These are phyloP conservation scores for Telmatochromis brichardi DNA, from an alignment of 2,113 vertebrate species.

Conservation along the genomic window DNA sequence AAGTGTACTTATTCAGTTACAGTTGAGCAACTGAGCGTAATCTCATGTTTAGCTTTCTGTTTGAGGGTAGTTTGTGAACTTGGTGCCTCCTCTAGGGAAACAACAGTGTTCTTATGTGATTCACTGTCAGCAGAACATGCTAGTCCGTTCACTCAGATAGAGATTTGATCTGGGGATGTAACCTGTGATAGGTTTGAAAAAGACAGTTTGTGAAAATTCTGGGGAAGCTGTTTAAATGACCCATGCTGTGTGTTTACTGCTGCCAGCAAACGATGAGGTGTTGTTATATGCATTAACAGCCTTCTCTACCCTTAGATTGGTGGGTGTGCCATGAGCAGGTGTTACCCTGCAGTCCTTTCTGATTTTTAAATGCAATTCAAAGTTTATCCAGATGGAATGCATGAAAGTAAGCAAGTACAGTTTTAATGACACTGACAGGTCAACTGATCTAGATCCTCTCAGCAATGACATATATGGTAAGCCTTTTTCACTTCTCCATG, in stretches of 20 bases:
- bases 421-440: neutral
- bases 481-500: neutral
- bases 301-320: neutral
- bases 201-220: neutral
- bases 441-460: neutral
- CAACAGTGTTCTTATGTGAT: neutral
- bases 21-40: neutral
- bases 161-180: neutral
- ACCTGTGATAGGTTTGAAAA: neutral
- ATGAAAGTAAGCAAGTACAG: neutral
- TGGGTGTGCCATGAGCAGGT: neutral
- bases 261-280: neutral
- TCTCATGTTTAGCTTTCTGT: neutral
- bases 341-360: neutral
- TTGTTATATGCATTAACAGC: neutral
- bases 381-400: neutral
- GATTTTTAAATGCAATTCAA: neutral
- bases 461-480: neutral
- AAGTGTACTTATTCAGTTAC: neutral
- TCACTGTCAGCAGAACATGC: neutral
- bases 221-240: neutral
- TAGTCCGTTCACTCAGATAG: fast-evolving
- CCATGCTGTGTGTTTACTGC: neutral
- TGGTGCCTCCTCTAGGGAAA: neutral
- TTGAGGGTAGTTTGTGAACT: neutral